Base-by-base conservation (phyloP, 2,113 vertebrate species). In the Cyphomyrus plagiostoma region DNA sequence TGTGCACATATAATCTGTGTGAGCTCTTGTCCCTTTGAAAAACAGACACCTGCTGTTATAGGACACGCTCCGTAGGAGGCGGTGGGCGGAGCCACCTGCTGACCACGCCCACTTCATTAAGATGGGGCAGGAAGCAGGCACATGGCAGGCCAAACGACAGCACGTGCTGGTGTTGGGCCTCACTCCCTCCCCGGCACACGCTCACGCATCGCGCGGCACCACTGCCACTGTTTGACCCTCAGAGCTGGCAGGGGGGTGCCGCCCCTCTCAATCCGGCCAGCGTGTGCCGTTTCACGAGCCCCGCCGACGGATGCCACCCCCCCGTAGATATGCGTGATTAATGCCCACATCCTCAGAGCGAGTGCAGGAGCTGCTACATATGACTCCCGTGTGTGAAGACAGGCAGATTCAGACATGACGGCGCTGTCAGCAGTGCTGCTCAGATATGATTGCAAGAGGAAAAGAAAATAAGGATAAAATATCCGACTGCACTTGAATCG, bases 361-460 rank as follows among this genome's bases (percentile, higher is more conserved):
- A 5, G 83, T 19, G 35, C 45, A 26, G 48, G 83, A 87, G n/a
- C 85, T 19, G 70, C 30, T 39, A 77, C 70, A 17, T 13, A 2
- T 2, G 70, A 77, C 15, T 77, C 70, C 70, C 1, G 30, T 77
- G 30, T 17, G 15, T 4, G 26, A 10, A 80, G 15, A 35, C 48
- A 7, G 26, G 52, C 86, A 87, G 52, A 87, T 87, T 87, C 86
- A 53, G 86, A 53, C 86, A 39, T 56, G 86, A 87, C 13, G 17
- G 5, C 3, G 30, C 50, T 87, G 86, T 30, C 50, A 19, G 50
- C 2, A 9, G 2, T 52, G 26, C 26, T 26, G 21, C 39, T 84
- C 70, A 39, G 35, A 42, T 49, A n/a, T 19, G 21, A 48, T 85
- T 45, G 23, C 10, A 23, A 85, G 9, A 85, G 23, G 42, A 48